These are phyloP conservation scores for Epizoanthus ramosus DNA, from an alignment of 92 coral and sea anemone genomes.

Conservation along the genomic window DNA sequence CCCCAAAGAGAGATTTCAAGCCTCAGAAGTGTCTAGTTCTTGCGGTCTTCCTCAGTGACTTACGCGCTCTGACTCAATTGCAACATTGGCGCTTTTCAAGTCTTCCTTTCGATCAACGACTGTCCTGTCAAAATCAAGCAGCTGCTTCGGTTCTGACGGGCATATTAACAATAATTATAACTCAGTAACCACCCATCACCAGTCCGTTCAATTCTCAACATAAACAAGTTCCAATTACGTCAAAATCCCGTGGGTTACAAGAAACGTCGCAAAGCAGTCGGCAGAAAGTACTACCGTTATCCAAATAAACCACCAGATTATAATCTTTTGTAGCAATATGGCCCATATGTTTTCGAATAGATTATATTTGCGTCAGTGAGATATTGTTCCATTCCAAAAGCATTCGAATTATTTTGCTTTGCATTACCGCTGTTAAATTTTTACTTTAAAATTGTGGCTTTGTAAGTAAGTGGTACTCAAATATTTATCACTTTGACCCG, in stretches of 20 bases:
- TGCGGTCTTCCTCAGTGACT: not conserved
- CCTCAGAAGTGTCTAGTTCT: not conserved
- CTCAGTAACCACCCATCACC: conserved; percentile 20
- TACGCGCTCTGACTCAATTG: not conserved
- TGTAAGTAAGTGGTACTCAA: not conserved
- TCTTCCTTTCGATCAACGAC: conserved; percentile 5
- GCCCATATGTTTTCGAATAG: not conserved
- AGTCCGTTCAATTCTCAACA: conserved; percentile 7
- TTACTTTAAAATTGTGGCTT: not conserved
- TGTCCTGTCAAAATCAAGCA: conserved; percentile 21
- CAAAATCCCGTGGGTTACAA: not conserved
- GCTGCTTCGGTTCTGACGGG: conserved; percentile 20
- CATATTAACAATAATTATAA: conserved; percentile 24
- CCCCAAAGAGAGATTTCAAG: not conserved
- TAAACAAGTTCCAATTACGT: not conserved
- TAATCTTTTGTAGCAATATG: not conserved
- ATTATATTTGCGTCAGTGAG: conserved; percentile 11
- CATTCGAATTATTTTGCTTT: not conserved
- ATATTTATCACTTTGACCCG: not conserved
- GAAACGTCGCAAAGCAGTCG: not conserved
- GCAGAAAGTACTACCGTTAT: not conserved
- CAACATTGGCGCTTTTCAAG: not conserved
- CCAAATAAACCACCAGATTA: conserved; percentile 1
- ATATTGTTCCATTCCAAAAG: not conserved
- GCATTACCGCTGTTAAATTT: not conserved